Percentiles rank a stretch among this genome's conserved stretches.
Evolutionary conservation across 1,140 invertebrate species (phyloP).

Genomic region (Chironomus striatipennis): DNA sequence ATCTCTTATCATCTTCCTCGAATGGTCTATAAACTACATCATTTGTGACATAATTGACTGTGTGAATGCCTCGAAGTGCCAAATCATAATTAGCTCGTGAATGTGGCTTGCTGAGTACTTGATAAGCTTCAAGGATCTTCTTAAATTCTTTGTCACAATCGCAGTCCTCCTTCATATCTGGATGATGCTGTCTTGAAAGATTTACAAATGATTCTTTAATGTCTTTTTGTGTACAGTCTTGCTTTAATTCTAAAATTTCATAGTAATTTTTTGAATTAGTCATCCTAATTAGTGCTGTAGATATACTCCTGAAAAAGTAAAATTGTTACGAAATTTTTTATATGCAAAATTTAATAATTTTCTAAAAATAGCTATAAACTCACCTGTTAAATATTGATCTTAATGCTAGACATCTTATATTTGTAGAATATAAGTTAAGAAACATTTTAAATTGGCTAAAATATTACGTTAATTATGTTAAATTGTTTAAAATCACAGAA

Average conservation of each 20-base stretch:
- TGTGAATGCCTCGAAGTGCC: conserved; percentile 23
- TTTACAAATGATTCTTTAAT: conserved; percentile 48
- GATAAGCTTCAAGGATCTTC: conserved; percentile 54
- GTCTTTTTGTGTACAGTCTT: conserved; percentile 45
- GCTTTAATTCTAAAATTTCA: conserved; percentile 45
- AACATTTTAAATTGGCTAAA: too few species aligned
- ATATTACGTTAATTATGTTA: too few species aligned
- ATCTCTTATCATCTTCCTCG: conserved; percentile 33
- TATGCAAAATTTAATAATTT: neutral
- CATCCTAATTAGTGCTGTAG: neutral
- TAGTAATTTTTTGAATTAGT: conserved; percentile 39
- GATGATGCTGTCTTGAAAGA: conserved; percentile 53
- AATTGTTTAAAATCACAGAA: too few species aligned
- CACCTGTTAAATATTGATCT: neutral
- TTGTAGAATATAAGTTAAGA: too few species aligned
- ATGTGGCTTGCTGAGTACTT: conserved; percentile 47
- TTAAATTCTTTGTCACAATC: conserved; percentile 46
- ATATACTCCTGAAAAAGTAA: neutral
- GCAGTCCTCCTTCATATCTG: conserved; percentile 49
- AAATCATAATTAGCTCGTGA: conserved; percentile 48
- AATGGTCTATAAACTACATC: conserved; percentile 34
- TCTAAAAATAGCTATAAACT: neutral
- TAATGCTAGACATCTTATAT: neutral
- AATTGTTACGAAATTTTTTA: neutral
- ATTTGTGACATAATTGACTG: conserved; percentile 25